Conservation (phyloP, 2,888 invertebrate species). For the Melitaea athalia region DNA sequence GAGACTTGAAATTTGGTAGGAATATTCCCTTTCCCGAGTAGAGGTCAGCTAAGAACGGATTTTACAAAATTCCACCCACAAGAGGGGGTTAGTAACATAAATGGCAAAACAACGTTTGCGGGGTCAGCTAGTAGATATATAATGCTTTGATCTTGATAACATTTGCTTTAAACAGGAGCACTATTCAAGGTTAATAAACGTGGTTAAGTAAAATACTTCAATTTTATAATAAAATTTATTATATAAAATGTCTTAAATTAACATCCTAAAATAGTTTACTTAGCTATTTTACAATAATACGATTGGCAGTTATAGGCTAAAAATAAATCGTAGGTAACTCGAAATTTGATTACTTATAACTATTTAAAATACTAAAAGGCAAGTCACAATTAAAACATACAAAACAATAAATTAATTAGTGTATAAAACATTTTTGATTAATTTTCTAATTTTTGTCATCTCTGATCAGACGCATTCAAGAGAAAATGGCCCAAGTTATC, state of each 20-base stretch:
- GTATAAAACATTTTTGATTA: slow-evolving; percentile 30
- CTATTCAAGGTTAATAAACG: background rate
- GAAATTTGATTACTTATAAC: slow-evolving; percentile 27
- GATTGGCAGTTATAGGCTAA: slow-evolving; percentile 39
- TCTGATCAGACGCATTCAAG: slow-evolving; percentile 12
- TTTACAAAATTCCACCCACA: too few relatives aligned
- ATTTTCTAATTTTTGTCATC: slow-evolving; percentile 18
- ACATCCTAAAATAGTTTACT: slow-evolving; percentile 20
- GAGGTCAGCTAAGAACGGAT: too few relatives aligned
- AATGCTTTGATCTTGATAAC: too few relatives aligned
- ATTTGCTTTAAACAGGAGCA: too few relatives aligned
- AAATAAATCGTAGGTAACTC: slow-evolving; percentile 35
- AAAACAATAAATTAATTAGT: slow-evolving; percentile 41
- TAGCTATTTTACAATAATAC: slow-evolving; percentile 36
- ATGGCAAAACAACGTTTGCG: too few relatives aligned
- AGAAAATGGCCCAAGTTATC: slow-evolving; percentile 35
- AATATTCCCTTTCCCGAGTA: too few relatives aligned
- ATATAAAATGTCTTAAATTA: slow-evolving; percentile 34
- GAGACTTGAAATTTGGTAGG: too few relatives aligned
- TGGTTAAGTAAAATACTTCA: background rate
- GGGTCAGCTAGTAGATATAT: too few relatives aligned
- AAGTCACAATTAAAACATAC: slow-evolving; percentile 37
- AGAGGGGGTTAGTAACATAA: too few relatives aligned
- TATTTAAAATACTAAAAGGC: slow-evolving; percentile 38
- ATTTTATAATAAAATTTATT: slow-evolving; percentile 34